Conservation (phyloP, 1,140 invertebrate species). For the Drosophila orena region DNA sequence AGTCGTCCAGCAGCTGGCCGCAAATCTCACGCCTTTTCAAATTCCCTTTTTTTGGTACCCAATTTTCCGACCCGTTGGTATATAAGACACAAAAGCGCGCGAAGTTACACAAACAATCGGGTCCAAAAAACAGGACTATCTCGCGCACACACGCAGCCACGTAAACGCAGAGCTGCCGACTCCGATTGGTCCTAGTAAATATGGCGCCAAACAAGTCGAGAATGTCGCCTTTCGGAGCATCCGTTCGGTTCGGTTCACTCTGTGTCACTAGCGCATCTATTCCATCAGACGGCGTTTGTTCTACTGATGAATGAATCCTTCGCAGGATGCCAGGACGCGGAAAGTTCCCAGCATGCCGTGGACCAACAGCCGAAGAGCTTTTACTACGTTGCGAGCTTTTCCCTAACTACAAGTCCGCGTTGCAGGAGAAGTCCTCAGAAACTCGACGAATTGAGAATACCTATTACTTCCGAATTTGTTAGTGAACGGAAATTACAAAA, state of each 20-base stretch:
- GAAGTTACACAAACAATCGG: conserved; percentile 63
- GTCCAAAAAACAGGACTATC: conserved; percentile 17
- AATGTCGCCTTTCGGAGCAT: conserved; percentile 37
- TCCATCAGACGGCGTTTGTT: conserved; percentile 66
- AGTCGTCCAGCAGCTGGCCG: conserved; percentile 64
- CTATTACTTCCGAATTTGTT: not conserved
- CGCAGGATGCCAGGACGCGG: conserved; percentile 61
- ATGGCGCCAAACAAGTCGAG: conserved; percentile 69
- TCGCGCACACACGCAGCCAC: conserved; percentile 25
- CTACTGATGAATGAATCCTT: conserved; percentile 76
- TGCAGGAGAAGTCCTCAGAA: not conserved
- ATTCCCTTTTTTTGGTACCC: conserved; percentile 35
- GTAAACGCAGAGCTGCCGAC: conserved; percentile 17
- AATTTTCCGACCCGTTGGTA: conserved; percentile 27
- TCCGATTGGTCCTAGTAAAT: conserved; percentile 63
- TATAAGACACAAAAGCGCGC: conserved; percentile 72
- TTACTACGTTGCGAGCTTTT: conserved; percentile 56
- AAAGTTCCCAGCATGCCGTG: conserved; percentile 59
- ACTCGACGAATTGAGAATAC: not conserved
- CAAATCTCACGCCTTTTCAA: conserved; percentile 60
- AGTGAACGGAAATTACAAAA: not conserved
- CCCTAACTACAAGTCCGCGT: not conserved
- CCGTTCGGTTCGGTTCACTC: conserved; percentile 16
- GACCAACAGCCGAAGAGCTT: conserved; percentile 51
- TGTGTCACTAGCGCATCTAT: conserved; percentile 49